Evolutionary conservation across 2,113 vertebrate species (phyloP), one percentile per base, ranked within the genome.

Genomic region (Stercorarius parasiticus): DNA sequence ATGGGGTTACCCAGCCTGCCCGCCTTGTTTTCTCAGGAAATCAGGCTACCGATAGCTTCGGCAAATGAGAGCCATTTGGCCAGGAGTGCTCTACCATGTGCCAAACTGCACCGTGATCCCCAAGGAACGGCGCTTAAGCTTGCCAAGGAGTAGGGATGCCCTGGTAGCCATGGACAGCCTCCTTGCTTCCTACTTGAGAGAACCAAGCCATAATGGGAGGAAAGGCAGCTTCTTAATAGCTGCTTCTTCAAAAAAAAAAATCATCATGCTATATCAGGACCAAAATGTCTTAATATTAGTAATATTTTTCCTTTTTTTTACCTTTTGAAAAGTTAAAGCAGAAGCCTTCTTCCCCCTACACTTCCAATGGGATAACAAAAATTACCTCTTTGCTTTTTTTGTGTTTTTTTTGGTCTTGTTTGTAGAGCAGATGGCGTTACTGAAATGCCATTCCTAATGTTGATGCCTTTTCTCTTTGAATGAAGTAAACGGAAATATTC

Each of bases 181-280:
- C 49, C 70, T 84, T 90, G 49, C 64, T 90, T 47, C 47, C 65
- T 88, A 61, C 11, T 53, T 22, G 69, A 43, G 80, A 86, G 47
- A 87, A 92, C 88, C 52, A 94, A 97, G 93, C 96, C 94, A 96
- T 97, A 96, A 80, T 20, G 65, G 47, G 53, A 77, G 58, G 53
- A 97, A 58, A 87, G 25, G 45, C 84, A 87, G 86, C 58, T 94
- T 85, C 78, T 77, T 50, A 87, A 40, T 30, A 79, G 27, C 59
- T 64, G 27, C 59, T 64, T 47, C 0, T 49, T 34, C 10, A 67
- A 25, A 30, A 38, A 26, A 10, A 34, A 34, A 25, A 15, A 11
- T 26, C 3, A 25, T 53, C 36, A 30, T 34, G 61, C 42, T 73
- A 2, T 88, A 81, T 78, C 69, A 77, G 92, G 91, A 96, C 95